Evolutionary conservation across 2,888 invertebrate species (phyloP).

Genomic region (Leptothorax acervorum): DNA sequence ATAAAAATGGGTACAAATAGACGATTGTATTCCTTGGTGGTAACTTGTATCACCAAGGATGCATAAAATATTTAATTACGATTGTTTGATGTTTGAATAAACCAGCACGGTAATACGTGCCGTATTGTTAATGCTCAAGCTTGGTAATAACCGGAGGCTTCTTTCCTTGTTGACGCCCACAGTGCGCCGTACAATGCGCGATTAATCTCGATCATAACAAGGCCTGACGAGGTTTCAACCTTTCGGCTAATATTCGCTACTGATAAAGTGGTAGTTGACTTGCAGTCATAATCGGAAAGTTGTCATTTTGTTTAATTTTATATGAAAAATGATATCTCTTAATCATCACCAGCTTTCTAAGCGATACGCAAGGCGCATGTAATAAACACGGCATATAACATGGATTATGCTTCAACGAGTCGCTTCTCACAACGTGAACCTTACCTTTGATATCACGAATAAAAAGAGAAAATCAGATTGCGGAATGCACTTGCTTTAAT

Average conservation of each 20-base stretch:
- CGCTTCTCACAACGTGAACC: not conserved
- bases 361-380: not conserved
- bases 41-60: not conserved
- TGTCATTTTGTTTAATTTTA: not conserved
- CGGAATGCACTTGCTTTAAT: conserved; percentile 20
- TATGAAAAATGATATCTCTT: not conserved
- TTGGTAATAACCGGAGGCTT: conserved; percentile 66
- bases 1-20: not conserved
- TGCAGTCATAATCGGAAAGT: not conserved
- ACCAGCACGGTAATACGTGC: not conserved
- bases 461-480: conserved; percentile 28
- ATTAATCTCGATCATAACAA: conserved; percentile 67
- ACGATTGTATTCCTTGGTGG: not conserved
- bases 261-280: conserved; percentile 5
- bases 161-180: conserved; percentile 72
- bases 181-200: conserved; percentile 58
- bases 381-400: not conserved
- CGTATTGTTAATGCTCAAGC: conserved; percentile 46
- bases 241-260: conserved; percentile 38
- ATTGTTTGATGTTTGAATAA: conserved; percentile 15
- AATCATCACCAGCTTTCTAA: not conserved
- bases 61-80: conserved; percentile 17
- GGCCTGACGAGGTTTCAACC: conserved; percentile 62
- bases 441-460: conserved; percentile 7
- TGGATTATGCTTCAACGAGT: conserved; percentile 5